Evolutionary conservation across 2,888 invertebrate genomes (phyloP).

Genomic region (Tenthredo notha): DNA sequence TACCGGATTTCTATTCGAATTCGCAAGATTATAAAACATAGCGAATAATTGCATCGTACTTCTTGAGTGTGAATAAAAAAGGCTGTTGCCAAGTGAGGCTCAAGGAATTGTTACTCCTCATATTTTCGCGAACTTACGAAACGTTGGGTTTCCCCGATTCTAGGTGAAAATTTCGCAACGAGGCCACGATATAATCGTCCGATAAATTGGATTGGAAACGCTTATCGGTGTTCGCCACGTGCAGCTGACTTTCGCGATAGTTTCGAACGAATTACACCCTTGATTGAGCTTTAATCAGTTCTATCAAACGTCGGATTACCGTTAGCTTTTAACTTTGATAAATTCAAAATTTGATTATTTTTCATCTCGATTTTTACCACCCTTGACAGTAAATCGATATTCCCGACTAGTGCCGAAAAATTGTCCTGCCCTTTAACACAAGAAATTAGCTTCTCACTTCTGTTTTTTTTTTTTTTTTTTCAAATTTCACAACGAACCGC

Average conservation of each 20-base stretch:
- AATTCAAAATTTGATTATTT: conserved; percentile 43
- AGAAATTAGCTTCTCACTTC: conserved; percentile 50
- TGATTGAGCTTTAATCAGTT: conserved; percentile 61
- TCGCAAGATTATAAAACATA: background rate
- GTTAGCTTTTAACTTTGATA: conserved; percentile 22
- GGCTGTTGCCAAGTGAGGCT: background rate
- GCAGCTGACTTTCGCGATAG: conserved; percentile 53
- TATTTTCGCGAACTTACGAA: background rate
- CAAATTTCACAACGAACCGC: conserved; percentile 49
- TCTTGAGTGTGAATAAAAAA: background rate
- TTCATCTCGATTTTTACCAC: conserved; percentile 38
- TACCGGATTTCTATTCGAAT: background rate
- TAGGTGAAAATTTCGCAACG: conserved; percentile 59
- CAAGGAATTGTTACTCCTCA: background rate
- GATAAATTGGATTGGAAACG: conserved; percentile 63
- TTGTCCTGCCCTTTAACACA: conserved; percentile 16
- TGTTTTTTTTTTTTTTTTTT: background rate
- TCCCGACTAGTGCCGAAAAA: background rate
- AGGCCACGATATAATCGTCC: conserved; percentile 61
- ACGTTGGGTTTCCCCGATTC: conserved; percentile 52
- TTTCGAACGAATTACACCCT: conserved; percentile 59
- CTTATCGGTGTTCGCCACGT: conserved; percentile 66
- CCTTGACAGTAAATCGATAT: conserved; percentile 41
- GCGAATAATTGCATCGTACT: conserved; percentile 2
- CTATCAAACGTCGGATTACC: conserved; percentile 34